Base-by-base conservation (phyloP, 2,888 invertebrate species). In the Sesia bembeciformis region DNA sequence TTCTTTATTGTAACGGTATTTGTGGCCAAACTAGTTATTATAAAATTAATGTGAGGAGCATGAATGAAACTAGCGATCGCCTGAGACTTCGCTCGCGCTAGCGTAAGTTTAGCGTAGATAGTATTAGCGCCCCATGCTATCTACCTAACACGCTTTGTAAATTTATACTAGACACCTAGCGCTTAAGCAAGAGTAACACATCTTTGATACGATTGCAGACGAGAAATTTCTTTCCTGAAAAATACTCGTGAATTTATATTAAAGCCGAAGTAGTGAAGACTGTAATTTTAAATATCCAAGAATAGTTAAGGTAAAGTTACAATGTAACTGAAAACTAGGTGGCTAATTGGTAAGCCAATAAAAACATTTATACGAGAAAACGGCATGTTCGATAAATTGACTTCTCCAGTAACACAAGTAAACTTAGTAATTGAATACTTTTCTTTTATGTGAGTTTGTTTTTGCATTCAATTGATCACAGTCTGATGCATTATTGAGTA, bases 301-400 rank as follows among this genome's bases (percentile, higher is more conserved):
- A 46, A 46, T 46, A 46, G 46, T 46, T 4, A 23, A 23, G 23
- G 8, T 46, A 23, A 46, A 46, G 46, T 46, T 46, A 46, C 46
- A 46, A 4, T 8, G 46, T 46, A 46, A 46, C 46, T 3, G 46
- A 46, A 46, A 46, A 46, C 46, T 46, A n/a, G 23, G 23, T 23
- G 23, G 1, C 23, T 23, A 8, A 4, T 6, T 23, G 23, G 23
- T 46, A n/a, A 8, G 46, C 70, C 67, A 72, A 74, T 70, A 70
- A 70, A 75, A 76, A 75, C 68, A 70, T 72, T 73, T 69, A 46
- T 72, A 63, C 59, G 73, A 74, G 70, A 70, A 69, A 77, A 77
- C 70, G 67, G 70, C 66, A 62, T 60, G 62, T 66, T 62, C 58
- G 62, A 66, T 63, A 57, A 56, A 56, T 46, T 56, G 55, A 54